Conservation (phyloP, 2,888 invertebrate species). For the Emmelina monodactyla region DNA sequence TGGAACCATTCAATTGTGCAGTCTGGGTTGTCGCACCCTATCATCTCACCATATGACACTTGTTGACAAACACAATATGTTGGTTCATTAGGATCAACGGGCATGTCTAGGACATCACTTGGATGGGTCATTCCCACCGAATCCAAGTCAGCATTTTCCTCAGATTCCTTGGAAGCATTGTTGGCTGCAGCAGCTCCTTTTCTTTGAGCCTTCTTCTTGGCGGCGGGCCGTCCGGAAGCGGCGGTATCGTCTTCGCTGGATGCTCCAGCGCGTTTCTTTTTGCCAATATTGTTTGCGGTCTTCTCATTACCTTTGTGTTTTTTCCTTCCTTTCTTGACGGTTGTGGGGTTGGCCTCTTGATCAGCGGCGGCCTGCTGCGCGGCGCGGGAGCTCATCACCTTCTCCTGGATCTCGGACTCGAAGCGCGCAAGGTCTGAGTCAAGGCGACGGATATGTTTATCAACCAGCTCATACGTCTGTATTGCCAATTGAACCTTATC, state of each 20-base stretch:
- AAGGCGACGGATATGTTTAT: slow-evolving; percentile 94
- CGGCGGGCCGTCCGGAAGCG: slow-evolving; percentile 41
- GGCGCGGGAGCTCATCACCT: slow-evolving; percentile 78
- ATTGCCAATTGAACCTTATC: slow-evolving; percentile 97
- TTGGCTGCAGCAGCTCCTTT: slow-evolving; percentile 42
- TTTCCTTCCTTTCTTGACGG: slow-evolving; percentile 57
- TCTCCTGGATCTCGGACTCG: slow-evolving; percentile 96
- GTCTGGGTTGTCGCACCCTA: slow-evolving; percentile 93
- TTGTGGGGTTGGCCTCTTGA: slow-evolving; percentile 45
- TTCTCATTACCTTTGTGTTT: slow-evolving; percentile 52
- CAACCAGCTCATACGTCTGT: slow-evolving; percentile 97
- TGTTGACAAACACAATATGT: slow-evolving; percentile 98
- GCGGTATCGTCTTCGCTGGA: slow-evolving; percentile 58
- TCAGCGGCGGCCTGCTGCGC: slow-evolving; percentile 57
- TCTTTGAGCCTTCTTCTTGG: slow-evolving; percentile 50
- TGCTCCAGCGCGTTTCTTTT: slow-evolving; percentile 63
- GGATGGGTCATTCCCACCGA: slow-evolving; percentile 76
- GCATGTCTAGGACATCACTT: slow-evolving; percentile 90
- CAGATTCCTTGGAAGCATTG: slow-evolving; percentile 44
- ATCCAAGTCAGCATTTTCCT: slow-evolving; percentile 58
- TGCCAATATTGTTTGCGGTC: slow-evolving; percentile 39
- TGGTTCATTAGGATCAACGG: slow-evolving; percentile 97
- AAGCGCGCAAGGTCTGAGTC: slow-evolving; percentile 97
- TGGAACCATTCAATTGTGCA: slow-evolving; percentile 96
- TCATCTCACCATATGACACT: slow-evolving; percentile 97